Conservation (phyloP, 2,797 vertebrate genomes). For the Nyctalus aviator region DNA sequence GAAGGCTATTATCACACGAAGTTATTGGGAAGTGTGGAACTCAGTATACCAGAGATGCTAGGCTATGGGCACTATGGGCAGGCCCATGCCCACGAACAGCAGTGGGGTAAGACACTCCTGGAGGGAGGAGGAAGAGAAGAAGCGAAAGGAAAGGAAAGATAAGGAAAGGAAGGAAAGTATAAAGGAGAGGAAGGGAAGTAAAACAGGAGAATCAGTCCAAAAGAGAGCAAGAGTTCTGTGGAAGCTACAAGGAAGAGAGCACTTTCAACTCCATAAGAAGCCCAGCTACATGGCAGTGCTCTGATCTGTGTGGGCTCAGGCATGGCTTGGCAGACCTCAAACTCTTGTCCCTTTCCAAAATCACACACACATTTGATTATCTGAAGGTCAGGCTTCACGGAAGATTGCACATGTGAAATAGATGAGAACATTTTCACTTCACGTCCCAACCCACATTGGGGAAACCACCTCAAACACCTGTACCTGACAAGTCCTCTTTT, state of each 20-base stretch:
- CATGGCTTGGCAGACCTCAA: not conserved
- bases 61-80: not conserved
- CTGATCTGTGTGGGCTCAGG: not conserved
- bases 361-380: not conserved
- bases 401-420: not conserved
- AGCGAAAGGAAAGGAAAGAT: rapidly evolving
- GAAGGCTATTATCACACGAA: slow-evolving; percentile 9
- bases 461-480: not conserved
- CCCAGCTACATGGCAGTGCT: not conserved
- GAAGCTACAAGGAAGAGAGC: not conserved
- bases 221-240: not conserved
- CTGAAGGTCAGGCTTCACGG: not conserved
- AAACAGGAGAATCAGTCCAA: not conserved
- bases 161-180: not conserved
- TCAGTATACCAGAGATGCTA: not conserved
- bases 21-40: not conserved
- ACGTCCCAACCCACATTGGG: not conserved
- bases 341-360: not conserved
- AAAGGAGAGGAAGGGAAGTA: not conserved
- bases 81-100: not conserved
- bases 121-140: rapidly evolving
- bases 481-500: not conserved
- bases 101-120: not conserved
- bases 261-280: not conserved
- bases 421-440: not conserved